phyloP scores from a whole-genome alignment of 1,140 invertebrate genomes.

The Drepana arcuata region DNA sequence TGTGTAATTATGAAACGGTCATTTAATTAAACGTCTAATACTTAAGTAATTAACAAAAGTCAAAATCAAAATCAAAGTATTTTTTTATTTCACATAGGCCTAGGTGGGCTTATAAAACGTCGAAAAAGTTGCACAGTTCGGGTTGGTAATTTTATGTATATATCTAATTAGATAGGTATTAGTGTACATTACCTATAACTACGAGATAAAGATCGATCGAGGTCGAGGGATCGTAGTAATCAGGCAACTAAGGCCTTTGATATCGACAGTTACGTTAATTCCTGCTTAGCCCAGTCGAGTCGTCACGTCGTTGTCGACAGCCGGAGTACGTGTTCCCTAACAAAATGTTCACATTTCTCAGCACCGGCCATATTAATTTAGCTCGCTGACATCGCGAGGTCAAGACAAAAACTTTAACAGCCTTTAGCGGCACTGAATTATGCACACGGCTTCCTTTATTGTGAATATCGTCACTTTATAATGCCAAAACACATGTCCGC shows the following conservation, averaged over 20 bases:
- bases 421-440: conserved; percentile 31
- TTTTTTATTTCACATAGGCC: too few species aligned
- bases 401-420: conserved; percentile 32
- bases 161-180: too few species aligned
- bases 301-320: conserved; percentile 22
- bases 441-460: conserved; percentile 23
- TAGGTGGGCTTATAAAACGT: too few species aligned
- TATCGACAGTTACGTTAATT: conserved; percentile 27
- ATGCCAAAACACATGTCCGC: too few species aligned
- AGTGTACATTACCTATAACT: too few species aligned
- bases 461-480: conserved; percentile 24
- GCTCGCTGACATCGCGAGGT: conserved; percentile 27
- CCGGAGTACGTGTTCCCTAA: too few species aligned
- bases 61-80: too few species aligned
- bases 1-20: too few species aligned
- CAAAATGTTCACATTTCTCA: conserved; percentile 38
- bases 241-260: conserved; percentile 32
- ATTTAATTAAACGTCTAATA: too few species aligned
- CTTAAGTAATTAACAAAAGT: too few species aligned
- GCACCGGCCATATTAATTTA: conserved; percentile 48
- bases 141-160: too few species aligned
- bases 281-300: conserved; percentile 23
- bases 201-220: conserved; percentile 22
- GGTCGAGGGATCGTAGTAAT: conserved; percentile 27
- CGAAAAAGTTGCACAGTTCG: too few species aligned